Evolutionary conservation across 2,888 invertebrate species (phyloP).

Genomic region (Notodonta ziczac): DNA sequence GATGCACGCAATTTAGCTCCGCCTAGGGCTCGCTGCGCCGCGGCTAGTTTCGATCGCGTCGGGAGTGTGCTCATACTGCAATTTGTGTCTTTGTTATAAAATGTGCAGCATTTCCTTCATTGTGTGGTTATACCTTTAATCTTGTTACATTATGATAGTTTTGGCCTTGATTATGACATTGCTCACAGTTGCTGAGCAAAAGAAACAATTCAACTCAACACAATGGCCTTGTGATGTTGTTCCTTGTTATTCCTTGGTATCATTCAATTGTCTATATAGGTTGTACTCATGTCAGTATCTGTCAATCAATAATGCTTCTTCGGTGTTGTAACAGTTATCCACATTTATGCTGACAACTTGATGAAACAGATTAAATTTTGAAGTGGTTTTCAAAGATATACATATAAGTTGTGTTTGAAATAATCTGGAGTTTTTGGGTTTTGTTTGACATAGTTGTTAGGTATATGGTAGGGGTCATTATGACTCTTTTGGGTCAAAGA

Average conservation of each 20-base stretch:
- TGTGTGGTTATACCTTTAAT: slow-evolving; percentile 20
- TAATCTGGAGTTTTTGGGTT: too few relatives aligned
- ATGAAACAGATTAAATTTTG: neutral
- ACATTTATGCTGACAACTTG: neutral
- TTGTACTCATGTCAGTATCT: slow-evolving; percentile 1
- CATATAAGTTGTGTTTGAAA: too few relatives aligned
- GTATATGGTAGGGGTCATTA: too few relatives aligned
- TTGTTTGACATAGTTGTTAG: too few relatives aligned
- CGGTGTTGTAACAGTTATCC: neutral
- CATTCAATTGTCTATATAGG: slow-evolving; percentile 19
- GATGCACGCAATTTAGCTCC: slow-evolving; percentile 41
- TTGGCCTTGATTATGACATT: slow-evolving; percentile 78
- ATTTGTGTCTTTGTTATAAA: slow-evolving; percentile 22
- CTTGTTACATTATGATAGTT: slow-evolving; percentile 51
- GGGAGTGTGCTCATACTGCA: slow-evolving; percentile 28
- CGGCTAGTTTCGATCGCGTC: slow-evolving; percentile 30
- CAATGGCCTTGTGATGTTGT: slow-evolving; percentile 51
- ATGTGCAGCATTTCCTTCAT: slow-evolving; percentile 5
- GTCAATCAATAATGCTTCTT: slow-evolving; percentile 20
- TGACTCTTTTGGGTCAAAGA: too few relatives aligned
- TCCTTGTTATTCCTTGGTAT: slow-evolving; percentile 37
- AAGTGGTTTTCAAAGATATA: neutral
- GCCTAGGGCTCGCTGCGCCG: slow-evolving; percentile 28
- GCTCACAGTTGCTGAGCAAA: slow-evolving; percentile 38
- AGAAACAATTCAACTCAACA: slow-evolving; percentile 42